A percentile compares a stretch with the other conserved stretches of the same genome.
phyloP scores from a whole-genome alignment of 2,797 vertebrate genomes.

The Anomalospiza imberbis region DNA sequence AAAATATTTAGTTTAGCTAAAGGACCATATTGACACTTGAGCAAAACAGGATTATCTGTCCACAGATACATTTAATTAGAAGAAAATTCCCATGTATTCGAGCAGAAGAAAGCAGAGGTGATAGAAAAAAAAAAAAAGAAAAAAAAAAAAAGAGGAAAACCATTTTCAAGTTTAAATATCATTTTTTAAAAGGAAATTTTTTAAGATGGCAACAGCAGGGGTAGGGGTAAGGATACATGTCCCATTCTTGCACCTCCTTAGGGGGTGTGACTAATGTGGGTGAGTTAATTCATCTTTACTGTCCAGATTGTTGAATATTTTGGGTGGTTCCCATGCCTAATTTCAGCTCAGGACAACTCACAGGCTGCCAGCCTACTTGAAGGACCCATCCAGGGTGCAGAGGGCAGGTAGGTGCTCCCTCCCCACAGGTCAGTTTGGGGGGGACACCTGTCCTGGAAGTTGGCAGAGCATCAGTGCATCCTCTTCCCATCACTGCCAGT shows the following conservation, averaged over 20 bases:
- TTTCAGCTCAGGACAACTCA: neutral
- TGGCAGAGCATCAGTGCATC: neutral
- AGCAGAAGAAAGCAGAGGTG: neutral
- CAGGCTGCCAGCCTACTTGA: neutral
- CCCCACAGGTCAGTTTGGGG: neutral
- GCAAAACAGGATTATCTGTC: constrained; percentile 10
- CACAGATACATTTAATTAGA: neutral
- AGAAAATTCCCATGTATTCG: neutral
- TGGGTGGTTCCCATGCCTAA: neutral
- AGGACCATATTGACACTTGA: neutral
- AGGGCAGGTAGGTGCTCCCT: neutral
- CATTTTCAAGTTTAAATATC: neutral
- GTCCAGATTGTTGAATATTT: neutral
- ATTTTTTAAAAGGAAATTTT: neutral
- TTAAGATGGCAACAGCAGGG: neutral
- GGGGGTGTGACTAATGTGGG: neutral
- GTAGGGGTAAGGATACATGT: neutral
- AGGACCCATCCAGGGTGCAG: neutral
- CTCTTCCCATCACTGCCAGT: neutral
- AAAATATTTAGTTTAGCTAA: constrained; percentile 34
- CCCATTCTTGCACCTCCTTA: neutral
- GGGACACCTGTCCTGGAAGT: neutral
- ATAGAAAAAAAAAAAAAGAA: neutral
- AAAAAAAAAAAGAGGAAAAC: neutral
- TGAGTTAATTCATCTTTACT: neutral